Evolutionary conservation across 2,888 invertebrate genomes (phyloP).

Genomic region (Leptinotarsa tumamoca): DNA sequence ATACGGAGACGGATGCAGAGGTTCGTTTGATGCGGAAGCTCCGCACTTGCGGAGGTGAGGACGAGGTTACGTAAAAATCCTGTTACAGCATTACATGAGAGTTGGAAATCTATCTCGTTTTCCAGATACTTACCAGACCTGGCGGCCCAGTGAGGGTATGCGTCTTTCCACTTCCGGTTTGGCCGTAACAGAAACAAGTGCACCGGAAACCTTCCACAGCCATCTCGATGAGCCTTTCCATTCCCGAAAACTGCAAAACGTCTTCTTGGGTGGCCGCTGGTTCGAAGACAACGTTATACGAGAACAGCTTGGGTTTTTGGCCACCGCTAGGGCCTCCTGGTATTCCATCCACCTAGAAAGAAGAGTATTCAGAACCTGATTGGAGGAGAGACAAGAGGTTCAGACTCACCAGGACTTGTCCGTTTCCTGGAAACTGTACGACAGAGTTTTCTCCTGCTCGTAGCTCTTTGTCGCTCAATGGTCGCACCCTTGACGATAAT

Average conservation of each 20-base stretch:
- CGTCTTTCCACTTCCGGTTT: slow-evolving; percentile 96
- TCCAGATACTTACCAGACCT: slow-evolving; percentile 74
- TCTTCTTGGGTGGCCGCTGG: slow-evolving; percentile 89
- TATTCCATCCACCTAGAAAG: slow-evolving; percentile 67
- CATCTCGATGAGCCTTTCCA: slow-evolving; percentile 92
- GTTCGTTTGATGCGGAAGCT: too few species aligned
- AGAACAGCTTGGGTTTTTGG: slow-evolving; percentile 87
- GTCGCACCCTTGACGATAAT: slow-evolving; percentile 76
- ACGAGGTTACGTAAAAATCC: too few species aligned
- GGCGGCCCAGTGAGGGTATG: slow-evolving; percentile 95
- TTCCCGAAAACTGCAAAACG: slow-evolving; percentile 89
- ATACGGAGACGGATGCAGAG: too few species aligned
- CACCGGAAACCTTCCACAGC: slow-evolving; percentile 94
- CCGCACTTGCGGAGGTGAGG: too few species aligned
- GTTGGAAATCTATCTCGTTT: neutral
- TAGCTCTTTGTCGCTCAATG: slow-evolving; percentile 81
- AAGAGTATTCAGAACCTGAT: slow-evolving; percentile 4
- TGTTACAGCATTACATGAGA: neutral
- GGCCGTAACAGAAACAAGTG: slow-evolving; percentile 96
- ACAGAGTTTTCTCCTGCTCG: slow-evolving; percentile 77
- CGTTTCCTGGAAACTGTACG: slow-evolving; percentile 89
- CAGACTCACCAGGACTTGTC: slow-evolving; percentile 77
- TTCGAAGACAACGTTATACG: slow-evolving; percentile 95
- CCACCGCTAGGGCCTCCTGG: slow-evolving; percentile 69
- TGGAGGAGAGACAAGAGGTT: slow-evolving; percentile 10